Base-by-base conservation (phyloP, 2,888 invertebrate genomes). In the Vandiemenella viatica region DNA sequence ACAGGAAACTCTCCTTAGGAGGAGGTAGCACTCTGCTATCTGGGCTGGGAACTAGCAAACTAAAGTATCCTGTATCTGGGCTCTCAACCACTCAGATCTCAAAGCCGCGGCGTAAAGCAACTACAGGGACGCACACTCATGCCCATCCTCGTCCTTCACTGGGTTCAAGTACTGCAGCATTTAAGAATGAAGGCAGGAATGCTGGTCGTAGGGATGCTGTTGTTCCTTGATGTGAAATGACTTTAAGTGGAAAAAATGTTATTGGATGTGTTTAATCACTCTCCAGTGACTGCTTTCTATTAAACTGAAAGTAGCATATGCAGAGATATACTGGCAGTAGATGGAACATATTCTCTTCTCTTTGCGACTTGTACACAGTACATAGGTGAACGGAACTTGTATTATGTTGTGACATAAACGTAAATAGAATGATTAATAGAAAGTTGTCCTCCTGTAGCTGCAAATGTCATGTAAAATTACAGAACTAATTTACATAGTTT, bases 51-150 rank as follows among this genome's bases (percentile, higher is more conserved):
- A 43, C 43, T 37, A 52, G 48, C 44, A 76, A 73, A 62, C 68
- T 73, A 56, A 83, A 79, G 63, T 80, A 78, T 65, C 76, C 79
- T 56, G 77, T 77, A 54, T 77, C 79, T 58, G 80, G 79, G 56
- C 67, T 80, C 56, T 75, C 74, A 49, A 75, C 71, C 47, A 72
- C 71, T 38, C 72, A 74, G 57, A 73, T 75, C 49, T 67, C 70
- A 26, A 79, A 79, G 57, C 69, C 74, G 16, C 65, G 67, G 37
- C 70, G 77, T 45, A 79, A 77, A 44, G 50, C 52, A 41, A 51
- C 55, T 8, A 48, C 55, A 18, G 52, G 55, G 38, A 55, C 55
- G 0, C 54, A 54, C 38, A 52, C 49, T 13, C 55, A 55, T 22
- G 49, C 49, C 13, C 55, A 55, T 32, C 53, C 55, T 2, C 42